Evolutionary conservation across 1,140 invertebrate species (phyloP), one percentile per base, ranked within the genome.

Genomic region (Penaeus japonicus): DNA sequence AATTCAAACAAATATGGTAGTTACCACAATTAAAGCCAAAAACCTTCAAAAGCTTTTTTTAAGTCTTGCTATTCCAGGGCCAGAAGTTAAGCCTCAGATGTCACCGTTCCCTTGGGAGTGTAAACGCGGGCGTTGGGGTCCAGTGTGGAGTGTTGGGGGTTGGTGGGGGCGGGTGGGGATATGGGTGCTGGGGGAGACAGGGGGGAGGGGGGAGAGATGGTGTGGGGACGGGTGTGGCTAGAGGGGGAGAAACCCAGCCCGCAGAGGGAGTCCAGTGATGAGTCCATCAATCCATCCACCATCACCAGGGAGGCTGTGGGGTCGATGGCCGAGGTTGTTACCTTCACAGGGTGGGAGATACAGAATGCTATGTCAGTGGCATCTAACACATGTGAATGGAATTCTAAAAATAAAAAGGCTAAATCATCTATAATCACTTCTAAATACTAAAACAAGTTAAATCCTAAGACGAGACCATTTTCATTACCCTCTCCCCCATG

Each of bases 51-150:
- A 47, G 47, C 47, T 47, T 47, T 47, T 47, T 47, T 47, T 47
- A 47, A 47, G 47, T 47, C 47, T 47, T 47, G 47, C 47, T 47
- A 47, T 47, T 47, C 47, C 47, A 47, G 47, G 47, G 47, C 47
- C 47, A 47, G 47, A 47, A 47, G 0, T 47, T 47, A 47, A 70
- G 89, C 77, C 77, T 90, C 87, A 24, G 89, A 86, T 32, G 90
- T 91, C 53, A 89, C 91, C 32, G 89, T 89, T 27, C 91, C 88
- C 90, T 97, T 97, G 78, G 97, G 97, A 84, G 97, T 98, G 93
- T 98, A 98, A 89, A 96, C 96, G 87, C 96, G 96, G 85, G 97
- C 97, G 93, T 98, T 97, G 73, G 97, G 97, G 94, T 98, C 97
- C 87, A 98, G 94, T 90, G 95, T 96, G 22, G 96, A 97, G 78